Evolutionary conservation across 2,113 vertebrate species (phyloP), one percentile per base, ranked within the genome.

Genomic region (Fulica atra): DNA sequence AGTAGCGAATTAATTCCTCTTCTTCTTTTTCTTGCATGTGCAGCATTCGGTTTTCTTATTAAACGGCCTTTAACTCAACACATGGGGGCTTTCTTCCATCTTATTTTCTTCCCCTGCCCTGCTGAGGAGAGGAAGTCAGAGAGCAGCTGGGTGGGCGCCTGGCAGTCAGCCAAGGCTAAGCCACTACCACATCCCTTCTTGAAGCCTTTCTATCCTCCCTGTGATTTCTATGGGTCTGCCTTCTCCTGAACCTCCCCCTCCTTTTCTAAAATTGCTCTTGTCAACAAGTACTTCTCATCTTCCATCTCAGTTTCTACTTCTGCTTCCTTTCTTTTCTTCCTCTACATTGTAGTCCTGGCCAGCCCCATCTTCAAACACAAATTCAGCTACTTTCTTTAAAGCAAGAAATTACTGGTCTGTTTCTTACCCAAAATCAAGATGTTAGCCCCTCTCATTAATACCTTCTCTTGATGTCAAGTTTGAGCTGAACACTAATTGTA

Each of bases 191-290:
- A 68, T 46, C n/a, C 84, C 36, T 44, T 82, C 44, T 42, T 63
- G 10, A 91, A 87, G n/a, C 20, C 35, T 60, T 92, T 76, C 46
- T 88, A 3, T 59, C 66, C 66, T 78, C 17, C 28, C 28, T 59
- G 54, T 26, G 48, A 74, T 60, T 89, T 88, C 38, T 68, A 72
- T 6, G 9, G 63, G 35, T n/a, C 40, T 88, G 21, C 38, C 89
- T 78, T 89, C 13, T 54, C 66, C 53, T 76, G n/a, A 82, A 76
- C 50, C 35, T 79, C 65, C 87, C 15, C 44, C 24, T 38, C 44
- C 19, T 80, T 83, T 95, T 73, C 83, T 73, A 83, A 93, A 95
- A 90, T 51, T 64, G 70, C 33, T 92, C 57, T 50, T 81, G 51
- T 95, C 71, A 93, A 79, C 19, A 76, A 79, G 48, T 78, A 82